Evolutionary conservation across 2,888 invertebrate species (phyloP).

Genomic region (Synergus itoensis): DNA sequence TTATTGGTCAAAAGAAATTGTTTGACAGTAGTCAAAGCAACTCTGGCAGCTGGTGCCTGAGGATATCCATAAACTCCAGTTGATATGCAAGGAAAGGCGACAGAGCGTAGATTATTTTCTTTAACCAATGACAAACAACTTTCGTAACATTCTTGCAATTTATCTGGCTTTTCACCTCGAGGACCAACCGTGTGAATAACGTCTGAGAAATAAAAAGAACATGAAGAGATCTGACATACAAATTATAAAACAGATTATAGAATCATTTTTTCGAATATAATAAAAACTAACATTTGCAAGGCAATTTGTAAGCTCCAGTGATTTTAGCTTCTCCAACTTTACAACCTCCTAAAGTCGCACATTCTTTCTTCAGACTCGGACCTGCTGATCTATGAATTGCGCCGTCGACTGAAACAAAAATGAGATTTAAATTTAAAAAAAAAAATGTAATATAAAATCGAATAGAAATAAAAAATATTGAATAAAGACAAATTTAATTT

Average conservation of each 20-base stretch:
- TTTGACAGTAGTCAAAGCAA: slow-evolving; percentile 85
- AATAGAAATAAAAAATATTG: background rate
- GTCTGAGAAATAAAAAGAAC: slow-evolving; percentile 79
- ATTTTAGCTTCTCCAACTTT: slow-evolving; percentile 90
- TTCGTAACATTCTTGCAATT: slow-evolving; percentile 85
- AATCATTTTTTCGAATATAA: background rate
- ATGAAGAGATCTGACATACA: background rate
- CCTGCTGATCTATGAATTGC: slow-evolving; percentile 93
- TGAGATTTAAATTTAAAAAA: background rate
- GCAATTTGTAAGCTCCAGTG: slow-evolving; percentile 89
- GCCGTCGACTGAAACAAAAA: slow-evolving; percentile 85
- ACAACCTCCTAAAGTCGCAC: slow-evolving; percentile 86
- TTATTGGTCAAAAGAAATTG: slow-evolving; percentile 82
- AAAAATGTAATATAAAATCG: too few relatives aligned
- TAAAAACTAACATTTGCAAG: slow-evolving; percentile 87
- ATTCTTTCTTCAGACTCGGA: slow-evolving; percentile 84
- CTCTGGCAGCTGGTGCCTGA: slow-evolving; percentile 86
- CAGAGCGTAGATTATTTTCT: slow-evolving; percentile 81
- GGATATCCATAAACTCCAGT: slow-evolving; percentile 96
- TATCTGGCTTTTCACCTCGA: slow-evolving; percentile 83
- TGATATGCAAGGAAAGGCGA: slow-evolving; percentile 94
- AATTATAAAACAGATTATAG: background rate
- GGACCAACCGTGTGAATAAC: slow-evolving; percentile 96
- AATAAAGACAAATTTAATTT: background rate
- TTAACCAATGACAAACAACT: slow-evolving; percentile 82